A percentile compares a stretch with the other conserved stretches of the same genome.
Evolutionary conservation across 2,797 vertebrate species (phyloP).

Genomic region (Loris lydekkerianus): DNA sequence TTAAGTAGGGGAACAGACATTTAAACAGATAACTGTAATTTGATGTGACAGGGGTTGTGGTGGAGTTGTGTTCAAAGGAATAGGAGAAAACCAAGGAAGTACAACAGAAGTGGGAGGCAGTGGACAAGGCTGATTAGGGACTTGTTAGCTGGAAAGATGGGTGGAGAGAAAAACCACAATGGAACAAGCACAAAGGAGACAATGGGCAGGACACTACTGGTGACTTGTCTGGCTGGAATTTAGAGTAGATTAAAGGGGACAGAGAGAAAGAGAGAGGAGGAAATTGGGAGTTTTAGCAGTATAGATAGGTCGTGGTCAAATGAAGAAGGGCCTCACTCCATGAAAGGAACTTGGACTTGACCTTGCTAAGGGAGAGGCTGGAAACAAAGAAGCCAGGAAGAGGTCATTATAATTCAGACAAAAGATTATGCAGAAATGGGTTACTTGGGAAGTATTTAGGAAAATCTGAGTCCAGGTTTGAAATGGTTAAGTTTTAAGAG

Average conservation of each 20-base stretch:
- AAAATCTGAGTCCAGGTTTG: not conserved
- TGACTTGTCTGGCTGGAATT: not conserved
- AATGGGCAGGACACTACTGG: fast-evolving
- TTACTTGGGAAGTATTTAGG: not conserved
- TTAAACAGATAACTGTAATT: conserved; percentile 25
- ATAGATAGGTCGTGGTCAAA: not conserved
- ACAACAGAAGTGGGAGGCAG: not conserved
- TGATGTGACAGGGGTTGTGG: not conserved
- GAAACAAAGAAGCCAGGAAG: not conserved
- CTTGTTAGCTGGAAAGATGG: not conserved
- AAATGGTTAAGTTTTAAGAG: conserved; percentile 1
- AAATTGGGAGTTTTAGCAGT: not conserved
- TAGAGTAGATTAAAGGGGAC: not conserved
- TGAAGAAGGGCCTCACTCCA: not conserved
- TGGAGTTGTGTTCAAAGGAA: not conserved
- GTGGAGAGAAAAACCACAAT: not conserved
- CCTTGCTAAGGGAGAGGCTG: not conserved
- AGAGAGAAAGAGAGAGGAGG: not conserved
- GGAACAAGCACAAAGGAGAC: not conserved
- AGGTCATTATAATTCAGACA: not conserved
- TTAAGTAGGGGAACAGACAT: not conserved
- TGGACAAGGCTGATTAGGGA: not conserved
- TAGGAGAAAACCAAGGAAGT: not conserved
- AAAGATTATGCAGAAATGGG: not conserved
- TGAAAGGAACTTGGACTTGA: conserved; percentile 3